Percentiles rank a stretch among this genome's conserved stretches.
These are phyloP conservation scores for Ciconia stormi DNA, from an alignment of 2,113 vertebrate species.

Conservation along the genomic window DNA sequence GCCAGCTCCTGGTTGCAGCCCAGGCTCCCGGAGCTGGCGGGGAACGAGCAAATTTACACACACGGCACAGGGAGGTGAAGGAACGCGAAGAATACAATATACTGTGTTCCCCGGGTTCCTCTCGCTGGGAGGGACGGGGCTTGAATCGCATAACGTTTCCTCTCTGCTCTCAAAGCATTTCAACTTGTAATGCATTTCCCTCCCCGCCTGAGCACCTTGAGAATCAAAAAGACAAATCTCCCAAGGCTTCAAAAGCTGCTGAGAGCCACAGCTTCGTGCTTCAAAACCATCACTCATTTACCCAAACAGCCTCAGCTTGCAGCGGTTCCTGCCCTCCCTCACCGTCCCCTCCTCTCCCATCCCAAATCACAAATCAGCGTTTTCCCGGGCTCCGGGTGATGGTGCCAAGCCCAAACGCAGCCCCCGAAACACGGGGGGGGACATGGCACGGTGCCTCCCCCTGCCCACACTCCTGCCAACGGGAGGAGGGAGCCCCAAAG, in stretches of 20 bases:
- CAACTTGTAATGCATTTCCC: neutral
- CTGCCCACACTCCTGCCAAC: neutral
- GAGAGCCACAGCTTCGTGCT: neutral
- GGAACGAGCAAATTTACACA: neutral
- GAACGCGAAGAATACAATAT: neutral
- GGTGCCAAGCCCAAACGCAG: neutral
- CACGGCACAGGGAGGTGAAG: neutral
- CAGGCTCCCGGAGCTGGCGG: neutral
- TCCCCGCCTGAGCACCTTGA: neutral
- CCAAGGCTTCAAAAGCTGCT: conserved; percentile 23
- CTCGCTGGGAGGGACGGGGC: neutral
- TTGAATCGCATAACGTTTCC: neutral
- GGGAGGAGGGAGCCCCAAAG: neutral
- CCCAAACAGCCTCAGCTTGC: neutral
- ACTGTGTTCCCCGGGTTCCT: neutral
- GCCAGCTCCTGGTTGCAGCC: neutral
- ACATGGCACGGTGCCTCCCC: rapidly evolving
- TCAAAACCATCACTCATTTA: neutral
- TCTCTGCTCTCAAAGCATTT: neutral
- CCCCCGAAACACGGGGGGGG: rapidly evolving
- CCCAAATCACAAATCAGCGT: rapidly evolving
- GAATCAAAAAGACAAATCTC: conserved; percentile 48
- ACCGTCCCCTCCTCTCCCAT: neutral
- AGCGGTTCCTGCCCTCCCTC: neutral
- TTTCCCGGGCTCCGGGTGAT: rapidly evolving